Conservation (phyloP, 2,113 vertebrate genomes). For the Ceuthmochares aereus region DNA sequence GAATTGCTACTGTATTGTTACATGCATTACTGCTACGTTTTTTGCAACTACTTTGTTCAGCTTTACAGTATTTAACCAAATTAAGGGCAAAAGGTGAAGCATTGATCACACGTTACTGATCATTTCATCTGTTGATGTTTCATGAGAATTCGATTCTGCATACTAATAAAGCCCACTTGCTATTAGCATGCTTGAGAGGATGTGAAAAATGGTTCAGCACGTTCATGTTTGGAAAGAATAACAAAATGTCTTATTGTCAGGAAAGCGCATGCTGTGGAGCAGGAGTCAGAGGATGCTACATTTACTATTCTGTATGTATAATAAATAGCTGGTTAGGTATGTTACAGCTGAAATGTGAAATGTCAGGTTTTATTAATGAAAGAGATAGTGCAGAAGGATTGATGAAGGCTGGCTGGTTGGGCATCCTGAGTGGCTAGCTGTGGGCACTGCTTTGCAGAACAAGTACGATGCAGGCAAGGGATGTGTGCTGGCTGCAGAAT, state of each 20-base stretch:
- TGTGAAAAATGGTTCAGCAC: slow-evolving; percentile 69
- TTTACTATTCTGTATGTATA: slow-evolving; percentile 40
- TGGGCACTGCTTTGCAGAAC: slow-evolving; percentile 1
- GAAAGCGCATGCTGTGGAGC: slow-evolving; percentile 9
- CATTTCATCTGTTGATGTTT: slow-evolving; percentile 61
- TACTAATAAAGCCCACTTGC: slow-evolving; percentile 63
- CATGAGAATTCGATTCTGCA: slow-evolving; percentile 72
- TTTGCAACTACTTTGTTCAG: slow-evolving; percentile 35
- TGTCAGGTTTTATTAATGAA: slow-evolving; percentile 71
- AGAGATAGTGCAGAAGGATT: neutral
- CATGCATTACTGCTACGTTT: neutral
- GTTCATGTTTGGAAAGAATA: slow-evolving; percentile 74
- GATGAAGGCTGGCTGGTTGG: slow-evolving; percentile 40
- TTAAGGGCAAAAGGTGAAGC: slow-evolving; percentile 76
- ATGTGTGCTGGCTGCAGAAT: neutral
- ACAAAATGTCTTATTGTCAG: slow-evolving; percentile 58
- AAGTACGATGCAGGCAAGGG: slow-evolving; percentile 15
- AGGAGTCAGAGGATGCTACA: slow-evolving; percentile 17
- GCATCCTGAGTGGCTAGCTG: neutral
- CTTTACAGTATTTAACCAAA: slow-evolving; percentile 79
- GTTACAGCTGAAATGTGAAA: slow-evolving; percentile 56
- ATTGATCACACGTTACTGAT: slow-evolving; percentile 80
- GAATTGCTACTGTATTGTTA: neutral
- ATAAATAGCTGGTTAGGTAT: slow-evolving; percentile 38
- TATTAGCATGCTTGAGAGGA: slow-evolving; percentile 68